phyloP scores from a whole-genome alignment of 2,797 vertebrate species.

The Thunnus albacares region DNA sequence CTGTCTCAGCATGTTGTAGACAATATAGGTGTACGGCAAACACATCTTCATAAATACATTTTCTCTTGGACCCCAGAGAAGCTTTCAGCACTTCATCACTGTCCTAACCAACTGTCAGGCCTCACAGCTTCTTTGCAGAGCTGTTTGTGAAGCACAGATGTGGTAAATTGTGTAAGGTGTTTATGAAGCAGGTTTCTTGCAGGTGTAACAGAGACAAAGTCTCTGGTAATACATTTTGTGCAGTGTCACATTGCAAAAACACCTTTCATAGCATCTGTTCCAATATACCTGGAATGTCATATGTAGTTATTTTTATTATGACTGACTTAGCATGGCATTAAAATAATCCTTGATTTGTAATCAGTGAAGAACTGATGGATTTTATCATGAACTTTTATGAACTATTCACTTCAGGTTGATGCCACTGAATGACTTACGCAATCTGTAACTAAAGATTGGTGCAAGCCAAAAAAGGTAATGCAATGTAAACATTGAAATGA shows the following conservation, averaged over 20 bases:
- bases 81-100: constrained; percentile 11
- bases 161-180: not conserved
- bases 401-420: not conserved
- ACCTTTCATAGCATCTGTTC: not conserved
- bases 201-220: not conserved
- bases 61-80: constrained; percentile 20
- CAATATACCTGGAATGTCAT: not conserved
- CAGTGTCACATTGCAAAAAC: not conserved
- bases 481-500: too few species aligned
- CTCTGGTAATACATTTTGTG: not conserved
- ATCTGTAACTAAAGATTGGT: too few species aligned
- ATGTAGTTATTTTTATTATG: not conserved
- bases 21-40: constrained; percentile 7
- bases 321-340: not conserved
- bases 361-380: not conserved
- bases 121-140: not conserved
- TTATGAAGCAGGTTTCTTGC: not conserved
- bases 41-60: constrained; percentile 5
- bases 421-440: too few species aligned
- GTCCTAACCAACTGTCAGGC: constrained; percentile 6
- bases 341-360: not conserved
- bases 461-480: too few species aligned
- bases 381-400: not conserved
- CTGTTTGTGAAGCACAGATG: constrained; percentile 2
- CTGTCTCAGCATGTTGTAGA: constrained; percentile 21